phyloP scores from a whole-genome alignment of 2,113 vertebrate species.

The Agelaius phoeniceus region DNA sequence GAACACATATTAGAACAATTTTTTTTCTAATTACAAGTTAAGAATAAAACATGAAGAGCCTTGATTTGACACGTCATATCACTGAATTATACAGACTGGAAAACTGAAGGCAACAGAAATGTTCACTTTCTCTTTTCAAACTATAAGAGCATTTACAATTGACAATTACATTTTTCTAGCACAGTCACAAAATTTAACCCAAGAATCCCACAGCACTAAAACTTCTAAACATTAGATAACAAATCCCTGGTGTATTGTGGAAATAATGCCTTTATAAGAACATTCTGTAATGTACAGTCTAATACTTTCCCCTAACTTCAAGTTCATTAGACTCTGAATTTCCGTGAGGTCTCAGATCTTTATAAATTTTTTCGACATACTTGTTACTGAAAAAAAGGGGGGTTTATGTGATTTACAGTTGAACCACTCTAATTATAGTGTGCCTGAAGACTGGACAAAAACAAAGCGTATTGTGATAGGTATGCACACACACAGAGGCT shows the following conservation, averaged over 20 bases:
- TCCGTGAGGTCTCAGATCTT: background rate
- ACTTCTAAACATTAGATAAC: background rate
- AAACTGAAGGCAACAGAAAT: background rate
- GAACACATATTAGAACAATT: background rate
- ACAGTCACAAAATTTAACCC: background rate
- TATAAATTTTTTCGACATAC: background rate
- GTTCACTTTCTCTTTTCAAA: background rate
- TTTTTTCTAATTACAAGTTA: background rate
- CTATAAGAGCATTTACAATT: background rate
- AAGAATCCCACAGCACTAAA: background rate
- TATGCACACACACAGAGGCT: background rate
- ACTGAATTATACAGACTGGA: background rate
- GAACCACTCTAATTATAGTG: background rate
- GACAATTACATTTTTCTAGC: background rate
- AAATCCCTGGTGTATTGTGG: too few relatives aligned
- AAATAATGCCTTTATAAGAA: background rate
- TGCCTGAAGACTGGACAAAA: background rate
- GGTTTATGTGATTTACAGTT: background rate
- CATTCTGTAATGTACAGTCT: background rate
- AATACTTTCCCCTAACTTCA: background rate
- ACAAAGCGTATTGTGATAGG: background rate
- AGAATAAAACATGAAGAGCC: background rate
- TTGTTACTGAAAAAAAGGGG: background rate
- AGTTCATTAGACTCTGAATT: background rate
- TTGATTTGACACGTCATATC: background rate